These are phyloP conservation scores for Pogonus chalceus DNA, from an alignment of 1,140 invertebrate genomes.

Conservation along the genomic window DNA sequence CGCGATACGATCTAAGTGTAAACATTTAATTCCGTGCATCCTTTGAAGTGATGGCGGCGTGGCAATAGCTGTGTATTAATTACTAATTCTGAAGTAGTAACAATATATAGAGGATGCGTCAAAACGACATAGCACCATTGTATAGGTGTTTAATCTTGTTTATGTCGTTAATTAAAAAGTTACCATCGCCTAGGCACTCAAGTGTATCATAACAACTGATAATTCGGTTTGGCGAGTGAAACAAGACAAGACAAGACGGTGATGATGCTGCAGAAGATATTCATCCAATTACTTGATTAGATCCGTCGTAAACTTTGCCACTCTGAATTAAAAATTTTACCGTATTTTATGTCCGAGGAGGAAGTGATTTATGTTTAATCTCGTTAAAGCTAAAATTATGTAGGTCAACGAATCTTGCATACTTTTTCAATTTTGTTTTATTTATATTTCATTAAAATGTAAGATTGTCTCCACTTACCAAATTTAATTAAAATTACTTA, in stretches of 20 bases:
- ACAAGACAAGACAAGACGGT: not conserved
- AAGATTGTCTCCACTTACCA: too few species aligned
- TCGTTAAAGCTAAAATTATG: not conserved
- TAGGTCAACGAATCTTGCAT: too few species aligned
- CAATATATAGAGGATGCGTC: not conserved
- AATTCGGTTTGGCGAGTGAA: not conserved
- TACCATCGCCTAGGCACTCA: not conserved
- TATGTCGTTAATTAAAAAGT: slow-evolving; percentile 7
- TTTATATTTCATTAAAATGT: too few species aligned
- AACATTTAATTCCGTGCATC: not conserved
- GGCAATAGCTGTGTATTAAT: not conserved
- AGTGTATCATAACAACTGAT: slow-evolving; percentile 3
- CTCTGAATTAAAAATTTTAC: not conserved
- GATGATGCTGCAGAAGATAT: not conserved
- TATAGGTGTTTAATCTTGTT: slow-evolving; percentile 4
- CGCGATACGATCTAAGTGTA: not conserved
- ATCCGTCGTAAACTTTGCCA: not conserved
- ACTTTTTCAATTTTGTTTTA: too few species aligned
- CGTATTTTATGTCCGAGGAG: not conserved
- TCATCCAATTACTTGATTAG: slow-evolving; percentile 6
- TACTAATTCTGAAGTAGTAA: not conserved
- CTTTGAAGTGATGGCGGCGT: not conserved
- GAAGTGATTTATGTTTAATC: not conserved
- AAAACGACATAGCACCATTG: not conserved
- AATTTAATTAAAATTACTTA: too few species aligned